These are phyloP conservation scores for Oreochromis tanganicae DNA, from an alignment of 2,113 vertebrate genomes.

Conservation along the genomic window DNA sequence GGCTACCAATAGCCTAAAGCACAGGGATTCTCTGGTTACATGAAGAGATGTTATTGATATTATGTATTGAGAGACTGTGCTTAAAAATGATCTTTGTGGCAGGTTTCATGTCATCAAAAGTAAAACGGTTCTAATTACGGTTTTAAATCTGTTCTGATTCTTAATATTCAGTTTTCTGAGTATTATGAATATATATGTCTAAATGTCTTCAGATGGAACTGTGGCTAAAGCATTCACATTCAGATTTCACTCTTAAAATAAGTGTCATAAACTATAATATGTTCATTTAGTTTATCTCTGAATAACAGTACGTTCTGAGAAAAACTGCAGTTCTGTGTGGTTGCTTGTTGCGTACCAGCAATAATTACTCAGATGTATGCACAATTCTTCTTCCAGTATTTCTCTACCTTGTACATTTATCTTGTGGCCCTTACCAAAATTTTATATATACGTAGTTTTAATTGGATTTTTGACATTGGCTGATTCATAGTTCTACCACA, in stretches of 20 bases:
- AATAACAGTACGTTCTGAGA: neutral
- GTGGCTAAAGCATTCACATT: neutral
- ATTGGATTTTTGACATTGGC: neutral
- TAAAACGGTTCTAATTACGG: neutral
- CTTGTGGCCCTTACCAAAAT: neutral
- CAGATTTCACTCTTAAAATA: neutral
- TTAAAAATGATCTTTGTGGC: neutral
- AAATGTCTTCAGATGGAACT: neutral
- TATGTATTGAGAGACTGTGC: neutral
- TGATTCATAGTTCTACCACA: neutral
- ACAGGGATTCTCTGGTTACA: neutral
- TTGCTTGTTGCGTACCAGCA: neutral
- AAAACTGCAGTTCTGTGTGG: neutral
- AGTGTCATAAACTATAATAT: neutral
- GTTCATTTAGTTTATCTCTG: neutral
- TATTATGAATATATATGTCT: neutral
- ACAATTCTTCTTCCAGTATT: neutral
- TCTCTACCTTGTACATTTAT: neutral
- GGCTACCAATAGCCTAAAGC: neutral
- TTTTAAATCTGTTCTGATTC: too few relatives aligned
- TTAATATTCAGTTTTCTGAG: neutral
- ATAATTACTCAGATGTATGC: neutral
- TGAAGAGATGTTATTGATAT: neutral
- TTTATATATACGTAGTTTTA: neutral
- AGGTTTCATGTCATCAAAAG: neutral